Evolutionary conservation across 53 echinoderm and acorn worm species (phyloP), one percentile per base, ranked within the genome.

Genomic region (Mesocentrotus franciscanus): DNA sequence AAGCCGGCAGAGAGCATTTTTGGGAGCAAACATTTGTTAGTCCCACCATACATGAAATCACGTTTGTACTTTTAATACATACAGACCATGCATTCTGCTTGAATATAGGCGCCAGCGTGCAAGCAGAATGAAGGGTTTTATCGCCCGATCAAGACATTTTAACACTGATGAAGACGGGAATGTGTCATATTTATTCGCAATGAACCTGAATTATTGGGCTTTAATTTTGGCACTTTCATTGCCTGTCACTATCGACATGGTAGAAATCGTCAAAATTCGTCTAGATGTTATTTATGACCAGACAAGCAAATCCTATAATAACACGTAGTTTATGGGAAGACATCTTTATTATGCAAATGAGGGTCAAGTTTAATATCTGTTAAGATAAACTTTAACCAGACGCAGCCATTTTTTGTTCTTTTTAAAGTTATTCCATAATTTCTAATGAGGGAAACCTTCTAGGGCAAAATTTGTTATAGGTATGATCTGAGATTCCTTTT

Each of bases 31-130:
- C 42, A 81, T 81, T 76, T 22, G 36, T 20, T 39, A 81, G 81
- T 36, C 81, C 42, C 20, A 81, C 81, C 8, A 15, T 10, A 76
- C 36, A 39, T 42, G 81, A 81, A 81, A 81, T 81, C 20, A 39
- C 42, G 39, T 81, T 42, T 81, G 81, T 42, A 81, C 81, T 81
- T 81, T n/a, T n/a, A n/a, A n/a, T n/a, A n/a, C n/a, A n/a, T 81
- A 39, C 20, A 18, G 20, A 64, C 10, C 36, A 39, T 15, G 42
- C 20, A 42, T 30, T 32, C 12, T 32, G 74, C 32, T 74, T 32
- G 32, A 18, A 74, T 30, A 29, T 26, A 32, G 76, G 76, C 76
- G 76, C 42, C 81, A 81, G 81, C 1, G 22, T 18, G 42, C 9
- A 39, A 39, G 64, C 15, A 64, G 42, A 81, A 42, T 0, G 9